Evolutionary conservation across 1,140 invertebrate genomes (phyloP).

Genomic region (Drosophila ananassae): DNA sequence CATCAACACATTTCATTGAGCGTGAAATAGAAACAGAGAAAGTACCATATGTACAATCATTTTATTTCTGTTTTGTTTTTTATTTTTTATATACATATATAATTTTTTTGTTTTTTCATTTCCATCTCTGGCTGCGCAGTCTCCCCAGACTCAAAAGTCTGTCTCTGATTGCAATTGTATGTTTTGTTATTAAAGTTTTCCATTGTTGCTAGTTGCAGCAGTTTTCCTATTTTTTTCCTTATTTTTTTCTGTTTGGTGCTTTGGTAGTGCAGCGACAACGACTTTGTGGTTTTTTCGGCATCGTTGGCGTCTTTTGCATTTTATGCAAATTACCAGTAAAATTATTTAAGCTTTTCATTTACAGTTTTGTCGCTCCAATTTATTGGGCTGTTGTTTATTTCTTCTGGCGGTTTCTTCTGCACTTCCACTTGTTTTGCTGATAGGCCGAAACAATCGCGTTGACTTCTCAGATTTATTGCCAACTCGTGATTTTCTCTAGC

Average conservation of each 20-base stretch:
- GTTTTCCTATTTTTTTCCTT: constrained; percentile 59
- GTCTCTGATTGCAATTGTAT: constrained; percentile 59
- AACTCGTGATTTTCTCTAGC: constrained; percentile 49
- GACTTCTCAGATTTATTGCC: constrained; percentile 71
- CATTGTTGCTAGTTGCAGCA: constrained; percentile 61
- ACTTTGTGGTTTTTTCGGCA: constrained; percentile 66
- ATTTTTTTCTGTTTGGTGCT: constrained; percentile 30
- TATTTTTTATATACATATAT: constrained; percentile 16
- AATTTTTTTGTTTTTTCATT: constrained; percentile 59
- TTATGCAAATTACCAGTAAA: constrained; percentile 75
- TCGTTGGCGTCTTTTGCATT: constrained; percentile 51
- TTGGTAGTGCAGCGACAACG: constrained; percentile 31
- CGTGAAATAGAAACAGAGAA: constrained; percentile 84
- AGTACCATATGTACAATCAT: constrained; percentile 77
- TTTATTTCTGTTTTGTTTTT: constrained; percentile 54
- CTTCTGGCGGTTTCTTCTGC: constrained; percentile 19
- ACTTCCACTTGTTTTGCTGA: constrained; percentile 43
- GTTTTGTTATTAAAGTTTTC: constrained; percentile 69
- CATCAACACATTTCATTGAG: constrained; percentile 83
- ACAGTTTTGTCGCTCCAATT: constrained; percentile 75
- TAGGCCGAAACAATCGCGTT: constrained; percentile 55
- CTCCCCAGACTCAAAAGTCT: constrained; percentile 20
- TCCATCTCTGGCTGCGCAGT: constrained; percentile 44
- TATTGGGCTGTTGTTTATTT: constrained; percentile 47
- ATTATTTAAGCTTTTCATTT: constrained; percentile 77